Percentiles rank a stretch among this genome's conserved stretches.
Conservation (phyloP, 2,888 invertebrate species). For the Nomada ruficornis region DNA sequence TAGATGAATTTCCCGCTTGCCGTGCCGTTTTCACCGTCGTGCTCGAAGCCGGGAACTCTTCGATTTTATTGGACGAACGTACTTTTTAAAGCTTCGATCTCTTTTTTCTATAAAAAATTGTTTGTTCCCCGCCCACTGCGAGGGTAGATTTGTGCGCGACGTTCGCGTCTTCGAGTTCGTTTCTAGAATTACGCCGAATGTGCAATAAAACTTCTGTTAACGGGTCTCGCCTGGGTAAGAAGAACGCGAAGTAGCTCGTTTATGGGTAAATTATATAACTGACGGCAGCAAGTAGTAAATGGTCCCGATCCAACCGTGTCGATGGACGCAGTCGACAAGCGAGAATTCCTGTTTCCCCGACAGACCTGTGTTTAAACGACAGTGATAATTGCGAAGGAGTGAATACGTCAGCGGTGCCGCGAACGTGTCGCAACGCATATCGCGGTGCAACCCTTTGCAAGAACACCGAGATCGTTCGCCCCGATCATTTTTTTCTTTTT, state of each 20-base stretch:
- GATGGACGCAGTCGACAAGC: background rate
- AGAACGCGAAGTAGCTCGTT: constrained; percentile 55
- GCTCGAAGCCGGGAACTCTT: constrained; percentile 26
- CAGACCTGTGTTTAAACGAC: background rate
- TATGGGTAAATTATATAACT: constrained; percentile 32
- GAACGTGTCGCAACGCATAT: background rate
- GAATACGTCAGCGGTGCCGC: constrained; percentile 10
- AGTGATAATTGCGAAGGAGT: constrained; percentile 5
- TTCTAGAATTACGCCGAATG: constrained; percentile 66
- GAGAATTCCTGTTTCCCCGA: background rate
- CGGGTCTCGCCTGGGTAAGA: constrained; percentile 54
- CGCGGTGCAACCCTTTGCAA: background rate
- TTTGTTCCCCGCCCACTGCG: background rate
- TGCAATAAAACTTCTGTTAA: constrained; percentile 74
- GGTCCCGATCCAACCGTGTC: constrained; percentile 17
- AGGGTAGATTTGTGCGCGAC: background rate
- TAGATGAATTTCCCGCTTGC: background rate
- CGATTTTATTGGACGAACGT: background rate
- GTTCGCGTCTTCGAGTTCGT: constrained; percentile 52
- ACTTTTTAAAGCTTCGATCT: background rate
- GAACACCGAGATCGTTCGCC: constrained; percentile 1
- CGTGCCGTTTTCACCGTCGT: background rate
- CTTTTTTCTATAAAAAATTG: background rate
- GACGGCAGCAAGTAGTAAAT: constrained; percentile 45
- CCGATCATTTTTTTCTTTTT: background rate